These are phyloP conservation scores for Diceros bicornis DNA, from an alignment of 2,797 vertebrate species.

Conservation along the genomic window DNA sequence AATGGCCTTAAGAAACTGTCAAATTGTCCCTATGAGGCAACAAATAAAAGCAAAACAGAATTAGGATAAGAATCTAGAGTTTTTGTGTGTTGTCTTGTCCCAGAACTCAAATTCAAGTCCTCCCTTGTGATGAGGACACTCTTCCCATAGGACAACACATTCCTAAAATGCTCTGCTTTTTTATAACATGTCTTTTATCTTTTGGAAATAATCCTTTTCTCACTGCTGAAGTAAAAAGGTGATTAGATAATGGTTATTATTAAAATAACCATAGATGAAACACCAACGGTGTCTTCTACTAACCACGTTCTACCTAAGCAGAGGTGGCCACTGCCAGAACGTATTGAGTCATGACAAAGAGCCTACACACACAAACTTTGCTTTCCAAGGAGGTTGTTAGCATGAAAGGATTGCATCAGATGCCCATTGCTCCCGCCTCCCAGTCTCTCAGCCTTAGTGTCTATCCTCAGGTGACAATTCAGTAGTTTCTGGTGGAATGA, in stretches of 20 bases:
- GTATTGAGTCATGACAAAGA: neutral
- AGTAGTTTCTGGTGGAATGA: neutral
- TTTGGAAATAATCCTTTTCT: neutral
- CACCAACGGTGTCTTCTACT: neutral
- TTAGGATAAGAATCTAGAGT: neutral
- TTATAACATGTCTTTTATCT: neutral
- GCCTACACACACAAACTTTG: neutral
- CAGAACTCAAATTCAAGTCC: neutral
- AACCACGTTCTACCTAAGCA: neutral
- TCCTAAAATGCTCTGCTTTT: neutral
- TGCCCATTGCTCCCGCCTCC: accelerated
- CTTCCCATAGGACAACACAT: neutral
- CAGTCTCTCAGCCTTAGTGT: too few relatives aligned
- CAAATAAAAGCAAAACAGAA: conserved; percentile 10
- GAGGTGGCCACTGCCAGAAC: neutral
- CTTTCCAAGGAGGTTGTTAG: neutral
- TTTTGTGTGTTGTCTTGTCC: neutral
- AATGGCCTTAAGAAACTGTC: conserved; percentile 28
- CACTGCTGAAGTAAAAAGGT: neutral
- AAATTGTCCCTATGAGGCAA: neutral
- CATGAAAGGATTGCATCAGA: neutral
- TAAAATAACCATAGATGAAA: neutral
- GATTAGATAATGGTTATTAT: neutral
- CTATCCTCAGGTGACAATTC: neutral
- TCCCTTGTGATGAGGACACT: neutral